These are phyloP conservation scores for Coenobita brevimanus DNA, from an alignment of 1,140 invertebrate species.

Conservation along the genomic window DNA sequence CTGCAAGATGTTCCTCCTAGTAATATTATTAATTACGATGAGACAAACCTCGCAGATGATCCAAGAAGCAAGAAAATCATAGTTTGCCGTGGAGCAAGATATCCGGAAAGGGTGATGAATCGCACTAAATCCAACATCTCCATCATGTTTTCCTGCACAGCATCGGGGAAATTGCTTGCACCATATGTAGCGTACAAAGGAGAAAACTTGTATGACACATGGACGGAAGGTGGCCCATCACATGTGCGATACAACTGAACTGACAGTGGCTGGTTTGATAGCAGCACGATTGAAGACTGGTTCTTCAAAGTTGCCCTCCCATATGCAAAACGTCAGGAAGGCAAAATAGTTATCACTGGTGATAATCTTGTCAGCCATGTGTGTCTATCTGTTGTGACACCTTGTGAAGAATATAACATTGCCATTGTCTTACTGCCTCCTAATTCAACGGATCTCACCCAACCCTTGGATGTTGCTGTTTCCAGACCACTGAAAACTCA, in stretches of 20 bases:
- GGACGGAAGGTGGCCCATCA: too few species aligned
- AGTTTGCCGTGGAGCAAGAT: too few species aligned
- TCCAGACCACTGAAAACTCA: not conserved
- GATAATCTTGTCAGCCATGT: not conserved
- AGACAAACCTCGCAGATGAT: too few species aligned
- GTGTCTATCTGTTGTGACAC: too few species aligned
- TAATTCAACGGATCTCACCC: not conserved
- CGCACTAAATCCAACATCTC: too few species aligned
- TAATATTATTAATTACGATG: not conserved
- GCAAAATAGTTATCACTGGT: not conserved
- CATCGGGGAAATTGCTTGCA: too few species aligned
- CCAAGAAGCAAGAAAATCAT: too few species aligned
- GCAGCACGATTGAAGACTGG: not conserved
- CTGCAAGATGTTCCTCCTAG: not conserved
- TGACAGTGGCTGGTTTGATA: conserved; percentile 20
- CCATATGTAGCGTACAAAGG: too few species aligned
- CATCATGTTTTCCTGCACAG: too few species aligned
- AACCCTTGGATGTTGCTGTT: not conserved
- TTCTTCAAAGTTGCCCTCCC: not conserved
- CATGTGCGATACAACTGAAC: not conserved
- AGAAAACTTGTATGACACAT: too few species aligned
- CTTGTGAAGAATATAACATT: not conserved
- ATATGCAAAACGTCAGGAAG: not conserved
- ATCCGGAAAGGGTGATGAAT: too few species aligned
- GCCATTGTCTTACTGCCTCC: not conserved